These are phyloP conservation scores for Hydrolagus colliei DNA, from an alignment of 2,797 vertebrate genomes.

Conservation along the genomic window DNA sequence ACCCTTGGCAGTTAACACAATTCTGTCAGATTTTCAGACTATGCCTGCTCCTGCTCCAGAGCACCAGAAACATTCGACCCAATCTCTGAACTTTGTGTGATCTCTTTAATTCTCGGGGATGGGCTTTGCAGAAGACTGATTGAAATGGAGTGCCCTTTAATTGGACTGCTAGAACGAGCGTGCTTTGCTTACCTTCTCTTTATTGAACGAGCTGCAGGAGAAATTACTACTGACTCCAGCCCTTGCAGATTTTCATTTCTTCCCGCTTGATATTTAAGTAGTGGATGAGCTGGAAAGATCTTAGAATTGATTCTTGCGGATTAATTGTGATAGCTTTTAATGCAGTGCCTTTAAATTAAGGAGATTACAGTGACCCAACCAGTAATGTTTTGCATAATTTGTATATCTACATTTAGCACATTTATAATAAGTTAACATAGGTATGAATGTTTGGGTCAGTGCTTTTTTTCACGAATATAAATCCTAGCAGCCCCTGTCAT, in stretches of 20 bases:
- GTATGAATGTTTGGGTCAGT: too few species aligned
- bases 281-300: not conserved
- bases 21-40: not conserved
- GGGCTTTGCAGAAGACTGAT: not conserved
- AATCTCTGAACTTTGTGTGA: not conserved
- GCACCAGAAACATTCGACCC: not conserved
- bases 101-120: not conserved
- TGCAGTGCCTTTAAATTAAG: not conserved
- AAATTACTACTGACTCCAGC: not conserved
- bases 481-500: too few species aligned
- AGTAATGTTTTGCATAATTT: not conserved
- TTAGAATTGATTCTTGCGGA: not conserved
- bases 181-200: not conserved
- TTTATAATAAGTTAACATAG: too few species aligned
- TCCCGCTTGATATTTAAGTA: not conserved
- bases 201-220: not conserved
- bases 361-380: not conserved
- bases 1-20: not conserved
- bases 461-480: too few species aligned
- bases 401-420: not conserved
- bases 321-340: not conserved
- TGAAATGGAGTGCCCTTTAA: not conserved
- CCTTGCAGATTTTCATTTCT: not conserved
- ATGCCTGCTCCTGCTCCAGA: not conserved
- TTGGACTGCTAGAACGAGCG: not conserved